Base-by-base conservation (phyloP, 2,113 vertebrate species). In the Syngnathoides biaculeatus region DNA sequence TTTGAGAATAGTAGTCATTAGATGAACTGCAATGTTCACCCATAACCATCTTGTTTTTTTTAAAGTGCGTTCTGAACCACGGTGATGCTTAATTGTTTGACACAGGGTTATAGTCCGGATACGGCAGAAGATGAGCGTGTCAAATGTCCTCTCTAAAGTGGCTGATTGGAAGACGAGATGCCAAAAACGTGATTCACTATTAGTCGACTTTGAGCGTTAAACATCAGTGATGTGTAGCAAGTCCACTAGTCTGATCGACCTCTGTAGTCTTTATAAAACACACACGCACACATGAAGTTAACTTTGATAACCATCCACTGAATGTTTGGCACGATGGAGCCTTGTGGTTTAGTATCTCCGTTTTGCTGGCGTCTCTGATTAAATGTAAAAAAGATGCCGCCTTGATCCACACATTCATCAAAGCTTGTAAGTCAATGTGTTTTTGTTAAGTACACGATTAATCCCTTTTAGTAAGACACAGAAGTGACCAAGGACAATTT, bases 371-470 rank as follows among this genome's bases (percentile, higher is more conserved):
- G 65, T 47, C 14, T 63, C 45, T 80, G 74, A 78, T 72, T 43
- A 58, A 76, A 69, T 53, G 1, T 48, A 14, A 19, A 6, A 75
- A 78, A 78, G 72, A 78, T 78, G 77, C 65, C 67, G 8, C 42
- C 9, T 43, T 43, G 42, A 50, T 55, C 53, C 12, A 14, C 22
- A 9, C 53, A 12, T 55, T 10, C 53, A 26, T 27, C 45, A 73
- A 39, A 78, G 72, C 67, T 78, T 65, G 75, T 65, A 65, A 13
- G 26, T 52, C 22, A 22, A 24, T 56, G 22, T 56, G 22, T 56
- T 26, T 56, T 60, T 69, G 58, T 62, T 55, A 67, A 75, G 69
- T 68, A 56, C 64, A 76, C 75, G 65, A 79, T 78, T 62, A 80
- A 82, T 78, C 69, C 70, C 15, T 53, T 65, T 72, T 52, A 5